Conservation (phyloP, 2,888 invertebrate genomes). For the Oxyteleia sp. region DNA sequence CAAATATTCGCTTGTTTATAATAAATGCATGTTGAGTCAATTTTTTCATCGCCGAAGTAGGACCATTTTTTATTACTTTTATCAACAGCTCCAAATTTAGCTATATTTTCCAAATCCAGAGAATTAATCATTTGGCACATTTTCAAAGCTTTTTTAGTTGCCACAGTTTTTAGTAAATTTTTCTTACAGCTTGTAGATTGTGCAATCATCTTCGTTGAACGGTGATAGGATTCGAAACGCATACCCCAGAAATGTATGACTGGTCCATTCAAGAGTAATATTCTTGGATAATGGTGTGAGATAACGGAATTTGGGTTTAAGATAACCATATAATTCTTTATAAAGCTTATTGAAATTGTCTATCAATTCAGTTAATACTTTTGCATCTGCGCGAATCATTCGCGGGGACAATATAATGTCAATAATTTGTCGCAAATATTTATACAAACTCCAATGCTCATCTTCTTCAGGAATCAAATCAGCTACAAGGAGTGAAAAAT, state of each 20-base stretch:
- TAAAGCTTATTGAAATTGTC: conserved; percentile 7
- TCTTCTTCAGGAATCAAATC: conserved; percentile 16
- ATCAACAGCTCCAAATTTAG: background rate
- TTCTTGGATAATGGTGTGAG: conserved; percentile 24
- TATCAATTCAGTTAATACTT: conserved; percentile 7
- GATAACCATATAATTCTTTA: background rate
- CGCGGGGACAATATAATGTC: conserved; percentile 15
- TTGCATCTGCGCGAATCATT: background rate
- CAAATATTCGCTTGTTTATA: background rate
- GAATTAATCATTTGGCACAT: conserved; percentile 25
- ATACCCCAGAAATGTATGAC: conserved; percentile 35
- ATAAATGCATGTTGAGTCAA: background rate
- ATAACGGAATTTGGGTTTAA: background rate
- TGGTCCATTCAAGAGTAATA: conserved; percentile 16
- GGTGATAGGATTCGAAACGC: conserved; percentile 31
- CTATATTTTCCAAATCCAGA: background rate
- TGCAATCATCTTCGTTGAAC: background rate
- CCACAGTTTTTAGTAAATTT: conserved; percentile 38
- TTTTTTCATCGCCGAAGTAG: background rate
- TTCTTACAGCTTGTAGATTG: conserved; percentile 1
- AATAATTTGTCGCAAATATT: conserved; percentile 28
- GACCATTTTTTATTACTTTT: background rate
- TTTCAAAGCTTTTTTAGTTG: conserved; percentile 23
- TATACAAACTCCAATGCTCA: conserved; percentile 25
- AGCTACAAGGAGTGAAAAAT: too few species aligned